Evolutionary conservation across 2,113 vertebrate species (phyloP), one percentile per base, ranked within the genome.

Genomic region (Microtus montanus): DNA sequence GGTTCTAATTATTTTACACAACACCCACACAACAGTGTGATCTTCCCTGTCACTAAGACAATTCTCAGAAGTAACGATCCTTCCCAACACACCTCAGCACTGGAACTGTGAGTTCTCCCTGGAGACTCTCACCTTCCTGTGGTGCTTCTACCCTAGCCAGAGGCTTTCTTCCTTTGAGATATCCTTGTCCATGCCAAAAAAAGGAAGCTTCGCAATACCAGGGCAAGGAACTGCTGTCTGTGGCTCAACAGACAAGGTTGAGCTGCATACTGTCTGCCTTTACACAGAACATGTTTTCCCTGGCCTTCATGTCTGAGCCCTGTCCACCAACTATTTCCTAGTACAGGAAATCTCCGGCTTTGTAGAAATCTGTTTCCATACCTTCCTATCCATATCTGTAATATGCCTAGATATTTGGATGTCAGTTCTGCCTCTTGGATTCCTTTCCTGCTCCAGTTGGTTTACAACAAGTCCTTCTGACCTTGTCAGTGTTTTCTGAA

Each of bases 1-100:
- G 73, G 30, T 87, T 95, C 86, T 97, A 95, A 96, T 96, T 96
- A 92, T 92, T 80, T 91, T 95, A 63, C 68, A 79, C 66, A 73
- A 44, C 92, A 92, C 97, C 95, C 95, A 97, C 94, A 96, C 47
- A 95, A 47, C 78, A 95, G 66, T 61, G 41, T 49, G 78, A 64
- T 95, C 92, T 83, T 61, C 89, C 89, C 96, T 47, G 47, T 64
- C 88, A 78, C 89, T 84, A 47, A 77, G 26, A 93, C 63, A 88
- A 85, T 66, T 41, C 38, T 61, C 78, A 95, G 92, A 93, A 95
- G 88, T 68, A 90, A 86, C 1, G 2, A 58, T 33, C 22, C 85
- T 93, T 90, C 85, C 95, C 73, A 14, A 86, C 82, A 86, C 71
- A 80, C 52, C 38, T 73, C 33, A 90, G 35, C 52, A 14, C 74